Conservation (phyloP, 2,797 vertebrate species). For the Gallinago solitaria region DNA sequence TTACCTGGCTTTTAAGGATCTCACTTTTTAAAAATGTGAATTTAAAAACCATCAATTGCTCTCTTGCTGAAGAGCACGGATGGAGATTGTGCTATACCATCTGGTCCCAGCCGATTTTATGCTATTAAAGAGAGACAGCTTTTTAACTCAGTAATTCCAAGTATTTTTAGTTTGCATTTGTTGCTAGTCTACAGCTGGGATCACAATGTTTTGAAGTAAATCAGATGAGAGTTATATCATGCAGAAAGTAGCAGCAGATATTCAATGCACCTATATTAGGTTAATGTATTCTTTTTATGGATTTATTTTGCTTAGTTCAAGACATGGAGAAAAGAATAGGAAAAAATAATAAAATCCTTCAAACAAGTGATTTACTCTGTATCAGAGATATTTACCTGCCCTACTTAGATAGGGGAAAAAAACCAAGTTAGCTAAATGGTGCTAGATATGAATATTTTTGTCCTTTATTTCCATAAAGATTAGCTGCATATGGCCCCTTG, state of each 20-base stretch:
- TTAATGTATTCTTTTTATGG: slow-evolving; percentile 71
- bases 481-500: slow-evolving; percentile 61
- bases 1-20: neutral
- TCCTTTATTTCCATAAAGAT: slow-evolving; percentile 78
- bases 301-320: slow-evolving; percentile 63
- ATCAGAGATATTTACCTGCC: slow-evolving; percentile 71
- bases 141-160: slow-evolving; percentile 45
- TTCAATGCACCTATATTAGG: slow-evolving; percentile 64
- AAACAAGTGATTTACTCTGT: slow-evolving; percentile 70
- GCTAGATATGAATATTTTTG: slow-evolving; percentile 74
- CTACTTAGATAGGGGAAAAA: slow-evolving; percentile 69
- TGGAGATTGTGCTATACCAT: neutral
- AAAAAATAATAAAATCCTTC: slow-evolving; percentile 69
- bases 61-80: neutral
- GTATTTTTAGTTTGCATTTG: slow-evolving; percentile 57
- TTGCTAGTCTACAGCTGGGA: slow-evolving; percentile 60
- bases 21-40: neutral
- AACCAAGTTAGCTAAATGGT: slow-evolving; percentile 66
- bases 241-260: slow-evolving; percentile 53
- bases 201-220: slow-evolving; percentile 68
- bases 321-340: slow-evolving; percentile 16
- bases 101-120: slow-evolving; percentile 16
- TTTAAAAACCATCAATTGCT: neutral
- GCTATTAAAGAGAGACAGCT: slow-evolving; percentile 9
- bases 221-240: slow-evolving; percentile 48